These are phyloP conservation scores for Hippopotamus amphibius DNA, from an alignment of 2,113 vertebrate species.

Conservation along the genomic window DNA sequence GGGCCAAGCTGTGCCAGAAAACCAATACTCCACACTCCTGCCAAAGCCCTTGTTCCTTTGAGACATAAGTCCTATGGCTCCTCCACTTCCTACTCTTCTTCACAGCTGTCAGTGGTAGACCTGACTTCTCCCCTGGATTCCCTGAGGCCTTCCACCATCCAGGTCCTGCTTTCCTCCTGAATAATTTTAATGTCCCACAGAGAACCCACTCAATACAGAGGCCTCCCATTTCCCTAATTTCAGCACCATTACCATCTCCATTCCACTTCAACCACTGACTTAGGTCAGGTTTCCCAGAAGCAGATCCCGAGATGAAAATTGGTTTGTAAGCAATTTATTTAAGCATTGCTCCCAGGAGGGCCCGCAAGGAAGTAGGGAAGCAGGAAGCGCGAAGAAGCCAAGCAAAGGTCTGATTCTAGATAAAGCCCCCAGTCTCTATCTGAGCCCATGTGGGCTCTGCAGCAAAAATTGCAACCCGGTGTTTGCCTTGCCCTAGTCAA, in stretches of 20 bases:
- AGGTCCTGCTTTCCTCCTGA: background rate
- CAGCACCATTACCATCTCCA: background rate
- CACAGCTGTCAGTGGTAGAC: too few relatives aligned
- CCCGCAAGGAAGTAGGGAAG: background rate
- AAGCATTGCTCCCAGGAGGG: background rate
- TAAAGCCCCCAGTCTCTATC: background rate
- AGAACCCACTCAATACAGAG: background rate
- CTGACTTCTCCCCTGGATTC: background rate
- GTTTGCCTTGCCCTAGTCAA: background rate
- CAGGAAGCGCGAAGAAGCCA: background rate
- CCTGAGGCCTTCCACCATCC: background rate
- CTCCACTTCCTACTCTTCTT: background rate
- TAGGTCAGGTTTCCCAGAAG: background rate
- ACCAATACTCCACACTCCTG: background rate
- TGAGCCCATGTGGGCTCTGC: rapidly evolving
- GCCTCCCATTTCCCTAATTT: background rate
- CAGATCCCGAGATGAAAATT: background rate
- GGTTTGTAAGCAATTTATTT: background rate
- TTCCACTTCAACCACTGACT: background rate
- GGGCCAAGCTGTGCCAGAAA: background rate
- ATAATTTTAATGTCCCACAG: background rate
- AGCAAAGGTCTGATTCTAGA: background rate
- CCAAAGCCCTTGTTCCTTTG: background rate
- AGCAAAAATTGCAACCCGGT: too few relatives aligned
- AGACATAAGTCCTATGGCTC: background rate